Evolutionary conservation across 2,888 invertebrate species (phyloP), one percentile per base, ranked within the genome.

Genomic region (Argyresthia goedartella): DNA sequence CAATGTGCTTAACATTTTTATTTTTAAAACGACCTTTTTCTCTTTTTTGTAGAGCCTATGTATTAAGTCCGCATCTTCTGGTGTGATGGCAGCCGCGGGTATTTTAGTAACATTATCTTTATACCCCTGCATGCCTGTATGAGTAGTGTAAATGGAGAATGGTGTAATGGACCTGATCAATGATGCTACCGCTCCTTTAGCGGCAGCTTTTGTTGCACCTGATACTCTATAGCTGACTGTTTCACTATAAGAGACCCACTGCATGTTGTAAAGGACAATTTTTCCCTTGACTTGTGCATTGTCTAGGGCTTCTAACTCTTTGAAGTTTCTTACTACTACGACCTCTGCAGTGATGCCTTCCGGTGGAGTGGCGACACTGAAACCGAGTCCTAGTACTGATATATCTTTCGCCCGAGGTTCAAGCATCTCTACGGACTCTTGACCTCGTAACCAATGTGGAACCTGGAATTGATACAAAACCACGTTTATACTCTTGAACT

Each of bases 31-130:
- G 0, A 86, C 62, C 62, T 71, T 78, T 58, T 77, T 71, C 72
- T 91, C 91, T 70, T 89, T 73, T 39, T 88, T 65, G 36, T 88
- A 81, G 65, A 93, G 79, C 74, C 95, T 87, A 53, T 88, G 75
- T 47, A 95, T 75, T 75, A 94, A 85, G 65, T 90, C 89, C 4
- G 95, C 93, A 74, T 95, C 94, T 82, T 95, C 95, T 11, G 91
- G 78, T 0, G 94, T 91, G 25, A 95, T 92, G 54, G 90, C 91
- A 43, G 92, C 93, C 0, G 90, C 88, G 7, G 94, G 94, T 52
- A 95, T 94, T 76, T 90, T 85, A 4, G 78, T 78, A 0, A 91
- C 81, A 55, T 84, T 88, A 1, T 86, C 78, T 0, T 63, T 78
- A 61, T 94, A 94, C 0, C 61, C 68, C 80, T 92, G 91, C 71